phyloP scores from a whole-genome alignment of 2,797 vertebrate species.

The Trachops cirrhosus region DNA sequence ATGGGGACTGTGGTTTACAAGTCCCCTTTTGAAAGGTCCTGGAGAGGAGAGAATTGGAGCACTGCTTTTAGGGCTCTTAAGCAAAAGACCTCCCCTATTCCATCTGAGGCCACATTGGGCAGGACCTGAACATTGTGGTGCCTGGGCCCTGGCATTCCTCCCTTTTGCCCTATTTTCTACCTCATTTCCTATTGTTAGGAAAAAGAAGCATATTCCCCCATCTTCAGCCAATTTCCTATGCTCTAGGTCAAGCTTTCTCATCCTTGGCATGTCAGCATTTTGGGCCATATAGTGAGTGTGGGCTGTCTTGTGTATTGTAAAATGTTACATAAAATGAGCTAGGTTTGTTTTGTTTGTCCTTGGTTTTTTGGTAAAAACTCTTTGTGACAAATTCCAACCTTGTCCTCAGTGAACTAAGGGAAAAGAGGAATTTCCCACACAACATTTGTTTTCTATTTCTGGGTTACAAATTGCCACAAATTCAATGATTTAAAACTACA shows the following conservation, averaged over 20 bases:
- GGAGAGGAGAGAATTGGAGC: not conserved
- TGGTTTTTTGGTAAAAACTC: not conserved
- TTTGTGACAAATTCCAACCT: constrained; percentile 1
- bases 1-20: not conserved
- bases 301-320: not conserved
- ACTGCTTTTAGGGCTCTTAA: not conserved
- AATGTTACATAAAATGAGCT: not conserved
- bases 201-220: not conserved
- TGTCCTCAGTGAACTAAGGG: not conserved
- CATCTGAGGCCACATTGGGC: not conserved
- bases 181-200: not conserved
- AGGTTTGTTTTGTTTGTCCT: not conserved
- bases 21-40: not conserved
- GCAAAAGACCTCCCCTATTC: not conserved
- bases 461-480: not conserved
- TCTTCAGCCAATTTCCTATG: not conserved
- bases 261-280: not conserved
- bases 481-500: not conserved
- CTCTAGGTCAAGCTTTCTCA: not conserved
- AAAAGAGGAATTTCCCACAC: not conserved
- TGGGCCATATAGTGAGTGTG: not conserved
- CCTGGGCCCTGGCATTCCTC: not conserved
- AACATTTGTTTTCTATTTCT: not conserved
- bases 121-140: not conserved
- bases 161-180: not conserved